phyloP scores from a whole-genome alignment of 2,888 invertebrate genomes.

The Protodeltote pygarga region DNA sequence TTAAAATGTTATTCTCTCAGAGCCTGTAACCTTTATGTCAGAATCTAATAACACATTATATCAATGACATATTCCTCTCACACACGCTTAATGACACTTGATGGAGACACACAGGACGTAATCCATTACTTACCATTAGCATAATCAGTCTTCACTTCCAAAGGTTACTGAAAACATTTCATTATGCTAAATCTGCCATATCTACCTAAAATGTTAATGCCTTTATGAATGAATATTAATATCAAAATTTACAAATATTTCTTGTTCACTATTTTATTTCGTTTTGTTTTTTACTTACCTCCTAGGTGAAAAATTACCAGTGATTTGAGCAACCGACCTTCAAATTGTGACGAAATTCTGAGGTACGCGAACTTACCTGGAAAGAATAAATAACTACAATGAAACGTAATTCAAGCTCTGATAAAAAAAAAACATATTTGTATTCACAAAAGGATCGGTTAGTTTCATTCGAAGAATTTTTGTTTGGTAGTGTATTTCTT shows the following conservation, averaged over 20 bases:
- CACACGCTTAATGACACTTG: slow-evolving; percentile 19
- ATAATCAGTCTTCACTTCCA: slow-evolving; percentile 52
- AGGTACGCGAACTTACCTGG: slow-evolving; percentile 54
- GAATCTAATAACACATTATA: slow-evolving; percentile 4
- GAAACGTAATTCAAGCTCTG: slow-evolving; percentile 44
- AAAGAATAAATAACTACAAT: slow-evolving; percentile 53
- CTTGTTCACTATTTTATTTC: slow-evolving; percentile 17
- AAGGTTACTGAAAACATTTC: slow-evolving; percentile 55
- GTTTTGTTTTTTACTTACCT: slow-evolving; percentile 26
- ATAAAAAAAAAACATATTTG: slow-evolving; percentile 32
- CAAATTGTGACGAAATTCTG: slow-evolving; percentile 19
- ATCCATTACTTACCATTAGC: slow-evolving; percentile 47
- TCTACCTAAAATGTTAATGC: slow-evolving; percentile 48
- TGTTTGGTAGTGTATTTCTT: slow-evolving; percentile 22
- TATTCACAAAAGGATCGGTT: slow-evolving; percentile 29
- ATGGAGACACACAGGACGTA: slow-evolving; percentile 34
- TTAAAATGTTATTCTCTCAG: slow-evolving; percentile 3
- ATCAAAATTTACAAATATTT: slow-evolving; percentile 26
- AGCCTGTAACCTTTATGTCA: background rate
- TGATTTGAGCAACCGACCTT: slow-evolving; percentile 30
- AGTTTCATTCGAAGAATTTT: slow-evolving; percentile 29
- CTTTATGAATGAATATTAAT: slow-evolving; percentile 55
- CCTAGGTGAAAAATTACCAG: slow-evolving; percentile 34
- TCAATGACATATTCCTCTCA: slow-evolving; percentile 23
- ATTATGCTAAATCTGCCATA: slow-evolving; percentile 58